phyloP scores from a whole-genome alignment of 1,140 invertebrate species.

The Eupeodes corollae region DNA sequence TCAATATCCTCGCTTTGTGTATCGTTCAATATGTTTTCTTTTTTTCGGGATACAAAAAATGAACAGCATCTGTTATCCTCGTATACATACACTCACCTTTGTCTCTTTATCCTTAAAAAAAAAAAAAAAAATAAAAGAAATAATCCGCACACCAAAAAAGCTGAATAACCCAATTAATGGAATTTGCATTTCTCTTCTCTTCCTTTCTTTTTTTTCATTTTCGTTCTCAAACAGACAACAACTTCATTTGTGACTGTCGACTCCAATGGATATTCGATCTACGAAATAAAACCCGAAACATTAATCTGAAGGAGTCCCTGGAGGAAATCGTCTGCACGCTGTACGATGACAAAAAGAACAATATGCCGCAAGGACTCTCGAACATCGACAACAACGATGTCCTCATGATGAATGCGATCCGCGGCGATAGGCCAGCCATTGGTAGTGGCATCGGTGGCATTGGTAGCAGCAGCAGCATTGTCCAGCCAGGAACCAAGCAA shows the following conservation, averaged over 20 bases:
- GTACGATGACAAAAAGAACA: constrained; percentile 36
- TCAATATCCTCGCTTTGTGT: no score
- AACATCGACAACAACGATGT: constrained; percentile 1
- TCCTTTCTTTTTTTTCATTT: constrained; percentile 5
- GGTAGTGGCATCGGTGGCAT: neutral
- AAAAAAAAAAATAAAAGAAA: no score
- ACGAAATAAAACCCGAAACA: constrained; percentile 59
- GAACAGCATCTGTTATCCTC: no score
- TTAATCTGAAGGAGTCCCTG: constrained; percentile 50
- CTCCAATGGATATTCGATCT: constrained; percentile 62
- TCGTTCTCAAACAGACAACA: constrained; percentile 53
- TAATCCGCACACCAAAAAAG: no score
- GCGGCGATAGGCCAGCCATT: neutral
- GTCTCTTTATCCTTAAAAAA: no score
- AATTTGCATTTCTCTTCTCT: neutral
- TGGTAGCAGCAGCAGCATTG: neutral
- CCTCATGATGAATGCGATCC: constrained; percentile 1
- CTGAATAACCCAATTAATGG: no score
- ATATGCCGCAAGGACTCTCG: neutral
- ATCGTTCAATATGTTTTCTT: no score
- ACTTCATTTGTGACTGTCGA: constrained; percentile 66
- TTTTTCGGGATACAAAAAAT: no score
- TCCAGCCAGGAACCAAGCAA: neutral
- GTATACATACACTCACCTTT: no score
- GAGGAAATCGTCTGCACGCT: constrained; percentile 56